Percentiles rank a stretch among this genome's conserved stretches.
Evolutionary conservation across 2,797 vertebrate genomes (phyloP).

Genomic region (Dromococcyx pavoninus): DNA sequence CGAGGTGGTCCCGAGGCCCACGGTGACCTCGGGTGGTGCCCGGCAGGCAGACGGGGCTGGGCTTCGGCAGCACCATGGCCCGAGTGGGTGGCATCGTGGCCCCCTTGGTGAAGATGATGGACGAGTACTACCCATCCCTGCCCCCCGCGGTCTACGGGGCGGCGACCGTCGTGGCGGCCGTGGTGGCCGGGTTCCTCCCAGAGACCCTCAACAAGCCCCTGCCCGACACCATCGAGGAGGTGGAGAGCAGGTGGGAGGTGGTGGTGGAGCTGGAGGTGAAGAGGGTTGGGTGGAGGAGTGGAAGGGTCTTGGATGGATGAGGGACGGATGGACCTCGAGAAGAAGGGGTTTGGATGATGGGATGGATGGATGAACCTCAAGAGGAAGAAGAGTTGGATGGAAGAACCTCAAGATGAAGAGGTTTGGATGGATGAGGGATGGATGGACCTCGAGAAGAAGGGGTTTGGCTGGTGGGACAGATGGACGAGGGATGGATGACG

Average conservation of each 20-base stretch:
- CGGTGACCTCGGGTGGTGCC: no score
- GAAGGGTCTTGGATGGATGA: accelerated
- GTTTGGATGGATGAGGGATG: no score
- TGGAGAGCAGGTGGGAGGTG: conserved; percentile 77
- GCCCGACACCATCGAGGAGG: conserved; percentile 88
- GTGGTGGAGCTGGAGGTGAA: no score
- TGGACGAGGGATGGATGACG: neutral
- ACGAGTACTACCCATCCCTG: conserved; percentile 82
- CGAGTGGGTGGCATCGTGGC: conserved; percentile 89
- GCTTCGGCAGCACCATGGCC: conserved; percentile 87
- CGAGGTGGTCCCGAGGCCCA: no score
- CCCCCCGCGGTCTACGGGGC: conserved; percentile 85
- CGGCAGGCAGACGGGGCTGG: conserved; percentile 88
- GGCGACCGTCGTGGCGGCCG: conserved; percentile 76
- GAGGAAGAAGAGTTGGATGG: no score
- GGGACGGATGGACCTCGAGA: no score
- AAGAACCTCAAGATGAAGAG: neutral
- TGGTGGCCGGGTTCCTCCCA: conserved; percentile 80
- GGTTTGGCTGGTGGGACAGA: neutral
- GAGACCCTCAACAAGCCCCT: conserved; percentile 86
- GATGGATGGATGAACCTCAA: neutral
- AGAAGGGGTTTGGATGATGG: no score
- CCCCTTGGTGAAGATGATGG: conserved; percentile 85
- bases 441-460: neutral
- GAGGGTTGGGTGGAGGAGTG: accelerated